Evolutionary conservation across 2,113 vertebrate species (phyloP).

Genomic region (Thamnophis sirtalis): DNA sequence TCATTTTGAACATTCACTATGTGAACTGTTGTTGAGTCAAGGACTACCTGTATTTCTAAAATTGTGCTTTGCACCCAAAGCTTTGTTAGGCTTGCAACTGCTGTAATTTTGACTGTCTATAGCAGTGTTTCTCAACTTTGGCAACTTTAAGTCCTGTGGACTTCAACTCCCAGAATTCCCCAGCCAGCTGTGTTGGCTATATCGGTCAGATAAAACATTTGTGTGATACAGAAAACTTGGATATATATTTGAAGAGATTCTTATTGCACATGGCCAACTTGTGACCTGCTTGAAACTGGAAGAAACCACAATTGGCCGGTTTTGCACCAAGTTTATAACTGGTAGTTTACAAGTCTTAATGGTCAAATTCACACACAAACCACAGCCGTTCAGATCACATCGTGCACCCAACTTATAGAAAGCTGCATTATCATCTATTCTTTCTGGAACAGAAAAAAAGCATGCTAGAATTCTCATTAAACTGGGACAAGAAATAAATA

Average conservation of each 20-base stretch:
- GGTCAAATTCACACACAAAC: background rate
- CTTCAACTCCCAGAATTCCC: no score
- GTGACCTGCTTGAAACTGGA: background rate
- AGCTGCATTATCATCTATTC: background rate
- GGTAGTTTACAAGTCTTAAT: background rate
- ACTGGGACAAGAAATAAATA: conserved; percentile 8
- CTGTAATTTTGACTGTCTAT: background rate
- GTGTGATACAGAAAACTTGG: background rate
- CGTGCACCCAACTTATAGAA: background rate
- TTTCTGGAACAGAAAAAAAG: background rate
- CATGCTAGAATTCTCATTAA: background rate
- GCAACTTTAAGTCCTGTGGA: no score
- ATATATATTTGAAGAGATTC: background rate
- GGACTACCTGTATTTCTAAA: background rate
- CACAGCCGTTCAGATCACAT: background rate
- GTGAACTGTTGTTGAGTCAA: no score
- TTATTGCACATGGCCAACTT: background rate
- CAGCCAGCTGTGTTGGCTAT: background rate
- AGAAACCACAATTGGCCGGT: background rate
- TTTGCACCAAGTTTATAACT: background rate
- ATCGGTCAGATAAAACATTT: background rate
- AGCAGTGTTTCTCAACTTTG: no score
- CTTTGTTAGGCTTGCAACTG: background rate
- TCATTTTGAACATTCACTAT: no score
- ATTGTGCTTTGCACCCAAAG: background rate